Evolutionary conservation across 2,113 vertebrate species (phyloP).

Genomic region (Thermophis baileyi): DNA sequence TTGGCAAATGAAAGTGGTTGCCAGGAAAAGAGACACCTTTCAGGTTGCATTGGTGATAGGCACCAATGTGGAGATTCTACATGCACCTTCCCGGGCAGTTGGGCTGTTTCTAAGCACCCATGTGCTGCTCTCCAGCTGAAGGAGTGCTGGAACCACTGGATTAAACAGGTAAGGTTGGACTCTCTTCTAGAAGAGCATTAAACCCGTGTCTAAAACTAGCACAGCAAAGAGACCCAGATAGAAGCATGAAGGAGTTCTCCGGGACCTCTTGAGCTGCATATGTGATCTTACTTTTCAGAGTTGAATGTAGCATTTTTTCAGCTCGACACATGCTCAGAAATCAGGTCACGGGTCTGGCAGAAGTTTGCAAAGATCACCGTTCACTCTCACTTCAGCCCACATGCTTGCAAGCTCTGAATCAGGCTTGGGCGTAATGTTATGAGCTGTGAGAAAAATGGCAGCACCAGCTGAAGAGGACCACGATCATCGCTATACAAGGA

Average conservation of each 20-base stretch:
- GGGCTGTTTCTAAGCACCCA: not conserved
- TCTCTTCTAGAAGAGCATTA: not conserved
- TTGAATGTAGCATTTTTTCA: not conserved
- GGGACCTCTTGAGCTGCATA: not conserved
- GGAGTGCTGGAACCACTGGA: not conserved
- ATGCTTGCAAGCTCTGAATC: not conserved
- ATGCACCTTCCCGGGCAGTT: too few species aligned
- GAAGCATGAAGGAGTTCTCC: not conserved
- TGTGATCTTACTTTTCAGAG: not conserved
- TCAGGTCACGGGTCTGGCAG: not conserved
- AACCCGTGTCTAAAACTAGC: not conserved
- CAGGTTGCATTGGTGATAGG: not conserved
- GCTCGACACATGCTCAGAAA: not conserved
- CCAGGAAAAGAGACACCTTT: not conserved
- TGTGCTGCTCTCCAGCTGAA: not conserved
- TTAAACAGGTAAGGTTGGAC: not conserved
- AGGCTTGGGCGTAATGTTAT: not conserved
- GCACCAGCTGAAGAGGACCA: not conserved
- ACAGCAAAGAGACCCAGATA: not conserved
- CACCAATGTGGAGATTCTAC: not conserved
- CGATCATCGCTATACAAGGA: not conserved
- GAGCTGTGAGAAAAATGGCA: not conserved
- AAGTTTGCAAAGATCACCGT: not conserved
- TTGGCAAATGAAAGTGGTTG: not conserved
- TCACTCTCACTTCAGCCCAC: not conserved